Base-by-base conservation (phyloP, 2,113 vertebrate species). In the Eleginops maclovinus region DNA sequence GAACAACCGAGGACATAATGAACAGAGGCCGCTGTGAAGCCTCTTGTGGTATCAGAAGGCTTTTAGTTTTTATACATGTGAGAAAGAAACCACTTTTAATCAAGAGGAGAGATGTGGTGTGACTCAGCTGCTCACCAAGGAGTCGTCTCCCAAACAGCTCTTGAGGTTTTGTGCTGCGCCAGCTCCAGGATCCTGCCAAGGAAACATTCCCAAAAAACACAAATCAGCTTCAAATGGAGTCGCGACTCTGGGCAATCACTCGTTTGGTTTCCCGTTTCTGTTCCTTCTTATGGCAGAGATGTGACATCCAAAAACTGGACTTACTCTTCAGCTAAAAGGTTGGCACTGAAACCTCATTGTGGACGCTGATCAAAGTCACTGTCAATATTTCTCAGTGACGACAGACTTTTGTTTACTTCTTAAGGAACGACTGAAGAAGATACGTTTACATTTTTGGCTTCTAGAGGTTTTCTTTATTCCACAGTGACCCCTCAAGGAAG, bases 131-230 rank as follows among this genome's bases (percentile, higher is more conserved):
- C 89, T 91, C 79, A 94, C 93, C 89, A 87, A 26, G 92, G 91
- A 71, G 83, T 89, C 13, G 93, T 94, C 16, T 80, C 85, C 91
- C 91, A 93, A 19, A 90, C 46, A 0, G 80, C 77, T 82, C 91
- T 92, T 56, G 90, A 91, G 72, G 80, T 85, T 89, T 93, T 93
- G 68, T 90, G 93, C 22, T 69, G 88, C 9, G 93, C 89, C 46
- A 94, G 87, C 56, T 92, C 90, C 81, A 90, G 24, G 58, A 93
- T 92, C 71, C 94, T 94, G 79, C 50, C 47, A 55, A 56, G 54
- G 67, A 53, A 28, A 46, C 54, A 51, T 19, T 44, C 53, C 72
- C 4, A 70, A 43, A 76, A 47, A 60, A 44, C 63, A 69, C 26
- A 78, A 66, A 87, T n/a, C 56, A 58, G 24, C 50, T 26, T 55